These are phyloP conservation scores for Craseonycteris thonglongyai DNA, from an alignment of 2,113 vertebrate genomes.

Conservation along the genomic window DNA sequence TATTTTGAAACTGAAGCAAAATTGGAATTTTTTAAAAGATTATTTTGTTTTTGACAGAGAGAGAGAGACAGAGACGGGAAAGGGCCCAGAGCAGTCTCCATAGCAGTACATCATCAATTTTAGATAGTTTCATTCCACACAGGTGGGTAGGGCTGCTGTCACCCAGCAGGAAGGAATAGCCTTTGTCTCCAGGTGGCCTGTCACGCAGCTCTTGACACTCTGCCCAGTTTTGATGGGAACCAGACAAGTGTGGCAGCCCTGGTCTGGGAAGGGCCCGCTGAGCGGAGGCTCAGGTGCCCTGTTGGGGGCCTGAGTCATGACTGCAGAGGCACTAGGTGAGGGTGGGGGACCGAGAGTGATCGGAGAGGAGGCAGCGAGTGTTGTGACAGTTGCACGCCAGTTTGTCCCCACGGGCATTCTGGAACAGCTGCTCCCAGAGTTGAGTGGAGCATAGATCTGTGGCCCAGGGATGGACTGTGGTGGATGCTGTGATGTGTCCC, in stretches of 20 bases:
- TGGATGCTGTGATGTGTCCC: rapidly evolving
- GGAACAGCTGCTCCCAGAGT: not conserved
- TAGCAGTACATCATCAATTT: too few species aligned
- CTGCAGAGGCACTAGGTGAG: not conserved
- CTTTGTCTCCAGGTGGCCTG: not conserved
- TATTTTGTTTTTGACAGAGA: too few species aligned
- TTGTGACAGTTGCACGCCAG: not conserved
- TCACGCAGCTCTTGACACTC: not conserved
- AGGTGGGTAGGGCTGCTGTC: not conserved
- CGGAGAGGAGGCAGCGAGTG: not conserved
- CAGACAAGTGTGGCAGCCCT: not conserved
- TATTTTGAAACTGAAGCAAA: not conserved
- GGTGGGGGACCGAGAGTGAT: not conserved
- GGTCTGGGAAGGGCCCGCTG: not conserved
- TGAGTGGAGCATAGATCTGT: not conserved
- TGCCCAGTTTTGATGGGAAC: not conserved
- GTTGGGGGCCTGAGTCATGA: too few species aligned
- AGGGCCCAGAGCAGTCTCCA: too few species aligned
- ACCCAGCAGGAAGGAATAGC: too few species aligned
- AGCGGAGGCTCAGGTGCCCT: not conserved
- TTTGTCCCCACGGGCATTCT: not conserved
- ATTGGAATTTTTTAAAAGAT: too few species aligned
- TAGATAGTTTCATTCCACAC: too few species aligned
- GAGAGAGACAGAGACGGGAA: too few species aligned
- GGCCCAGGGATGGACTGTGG: not conserved